Evolutionary conservation across 2,113 vertebrate genomes (phyloP).

Genomic region (Eira barbara): DNA sequence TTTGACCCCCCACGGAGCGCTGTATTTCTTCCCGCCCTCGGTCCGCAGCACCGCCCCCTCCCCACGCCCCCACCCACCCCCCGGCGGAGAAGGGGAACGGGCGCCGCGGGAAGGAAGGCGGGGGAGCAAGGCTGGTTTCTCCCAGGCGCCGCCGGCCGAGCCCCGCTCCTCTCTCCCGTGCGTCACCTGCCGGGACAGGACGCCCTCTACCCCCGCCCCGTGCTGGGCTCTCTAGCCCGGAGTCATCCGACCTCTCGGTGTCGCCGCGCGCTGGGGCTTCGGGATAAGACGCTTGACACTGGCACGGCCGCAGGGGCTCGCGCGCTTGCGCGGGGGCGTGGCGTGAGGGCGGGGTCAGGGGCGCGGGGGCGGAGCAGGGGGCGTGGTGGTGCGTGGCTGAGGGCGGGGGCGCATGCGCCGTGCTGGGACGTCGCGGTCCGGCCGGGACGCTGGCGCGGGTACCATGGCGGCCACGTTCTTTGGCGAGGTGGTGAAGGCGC

Average conservation of each 20-base stretch:
- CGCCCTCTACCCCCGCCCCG: neutral
- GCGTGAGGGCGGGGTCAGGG: neutral
- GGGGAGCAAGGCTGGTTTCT: accelerated
- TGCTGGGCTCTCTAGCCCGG: neutral
- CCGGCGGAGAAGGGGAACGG: neutral
- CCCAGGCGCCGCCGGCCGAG: too few relatives aligned
- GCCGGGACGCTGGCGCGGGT: accelerated
- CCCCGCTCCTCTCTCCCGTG: too few relatives aligned
- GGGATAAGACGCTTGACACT: accelerated
- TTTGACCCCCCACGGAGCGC: neutral
- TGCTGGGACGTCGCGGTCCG: accelerated
- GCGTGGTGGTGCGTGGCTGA: accelerated
- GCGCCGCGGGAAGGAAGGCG: neutral
- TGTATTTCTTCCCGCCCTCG: neutral
- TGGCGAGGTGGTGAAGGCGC: constrained; percentile 81
- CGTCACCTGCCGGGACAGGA: accelerated
- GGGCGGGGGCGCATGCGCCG: neutral
- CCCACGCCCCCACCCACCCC: too few relatives aligned
- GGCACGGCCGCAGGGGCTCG: accelerated
- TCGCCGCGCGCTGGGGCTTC: accelerated
- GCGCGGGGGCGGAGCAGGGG: accelerated
- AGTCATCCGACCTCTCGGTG: neutral
- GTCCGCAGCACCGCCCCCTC: neutral
- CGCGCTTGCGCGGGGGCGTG: neutral
- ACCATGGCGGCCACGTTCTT: constrained; percentile 84